A percentile compares a stretch with the other conserved stretches of the same genome.
phyloP scores from a whole-genome alignment of 2,797 vertebrate genomes.

The Danio tinwini region DNA sequence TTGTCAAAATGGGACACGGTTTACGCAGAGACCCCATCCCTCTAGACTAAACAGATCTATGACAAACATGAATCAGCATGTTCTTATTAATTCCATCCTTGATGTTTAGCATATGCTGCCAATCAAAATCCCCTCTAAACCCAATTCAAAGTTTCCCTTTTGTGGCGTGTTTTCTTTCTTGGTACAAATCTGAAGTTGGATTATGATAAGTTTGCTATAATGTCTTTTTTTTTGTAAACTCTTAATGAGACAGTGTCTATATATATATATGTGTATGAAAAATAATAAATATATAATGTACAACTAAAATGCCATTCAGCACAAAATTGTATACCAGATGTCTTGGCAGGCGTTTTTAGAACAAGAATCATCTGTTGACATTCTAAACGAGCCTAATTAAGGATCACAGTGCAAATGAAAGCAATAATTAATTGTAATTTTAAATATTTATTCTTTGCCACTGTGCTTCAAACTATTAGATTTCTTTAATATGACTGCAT shows the following conservation, averaged over 20 bases:
- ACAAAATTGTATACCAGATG: too few relatives aligned
- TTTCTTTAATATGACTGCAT: too few relatives aligned
- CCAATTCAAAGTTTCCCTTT: conserved; percentile 41
- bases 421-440: too few relatives aligned
- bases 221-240: neutral
- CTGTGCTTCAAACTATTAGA: too few relatives aligned
- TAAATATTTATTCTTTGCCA: too few relatives aligned
- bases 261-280: too few relatives aligned
- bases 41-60: conserved; percentile 64
- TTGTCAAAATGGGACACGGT: conserved; percentile 59
- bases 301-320: too few relatives aligned
- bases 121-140: conserved; percentile 61
- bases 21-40: conserved; percentile 63
- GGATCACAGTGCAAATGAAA: too few relatives aligned
- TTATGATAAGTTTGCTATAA: conserved; percentile 14
- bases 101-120: conserved; percentile 64
- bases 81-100: conserved; percentile 69
- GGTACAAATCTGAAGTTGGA: conserved; percentile 8
- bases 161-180: neutral
- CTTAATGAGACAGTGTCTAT: neutral
- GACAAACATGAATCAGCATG: conserved; percentile 72
- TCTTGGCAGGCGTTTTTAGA: too few relatives aligned
- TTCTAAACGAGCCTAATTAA: too few relatives aligned
- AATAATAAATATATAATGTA: too few relatives aligned
- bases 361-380: too few relatives aligned